Evolutionary conservation across 2,888 invertebrate species (phyloP), one percentile per base, ranked within the genome.

Genomic region (Oscheius sp.): DNA sequence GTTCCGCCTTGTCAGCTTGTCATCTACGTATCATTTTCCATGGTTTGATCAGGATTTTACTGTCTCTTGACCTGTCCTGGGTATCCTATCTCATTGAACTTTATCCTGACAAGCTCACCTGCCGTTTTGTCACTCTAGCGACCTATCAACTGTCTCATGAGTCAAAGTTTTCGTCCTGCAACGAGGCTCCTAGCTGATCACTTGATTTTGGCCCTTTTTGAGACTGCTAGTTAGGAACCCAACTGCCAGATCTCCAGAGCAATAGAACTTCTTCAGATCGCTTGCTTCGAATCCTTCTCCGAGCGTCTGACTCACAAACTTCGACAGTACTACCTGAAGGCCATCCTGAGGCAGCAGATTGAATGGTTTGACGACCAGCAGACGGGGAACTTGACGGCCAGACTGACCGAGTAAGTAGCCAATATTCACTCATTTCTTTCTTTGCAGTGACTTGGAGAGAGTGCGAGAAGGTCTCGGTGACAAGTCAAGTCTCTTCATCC

Each of bases 391-490:
- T 88, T 92, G 62, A 90, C 91, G 1, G 89, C 90, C 1, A 90
- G 91, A 81, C 84, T 92, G n/a, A 90, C 91, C 2, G 91, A 91
- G 91, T 91, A 87, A 84, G 89, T 65, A 11, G 21, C 35, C n/a
- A 13, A 32, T 5, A 33, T 73, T 47, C 33, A 42, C 10, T 13
- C 4, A 66, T 21, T 66, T 51, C 51, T 2, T 11, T 37, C 63
- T 51, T 73, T 21, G 21, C 21, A 87, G 92, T 86, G 92, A 92
- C 80, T 86, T 92, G 78, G 90, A 91, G 77, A 89, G 90, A 74
- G 89, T 92, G 42, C 89, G 90, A 37, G 91, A 91, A 77, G 91
- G 91, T 0, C 88, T 91, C 35, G 91, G 91, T 1, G 91, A 91
- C 85, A 92, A 92, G 78, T 86, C 91, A 70, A 90, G 89, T n/a